phyloP scores from a whole-genome alignment of 2,888 invertebrate genomes.

The Pammene aurita region DNA sequence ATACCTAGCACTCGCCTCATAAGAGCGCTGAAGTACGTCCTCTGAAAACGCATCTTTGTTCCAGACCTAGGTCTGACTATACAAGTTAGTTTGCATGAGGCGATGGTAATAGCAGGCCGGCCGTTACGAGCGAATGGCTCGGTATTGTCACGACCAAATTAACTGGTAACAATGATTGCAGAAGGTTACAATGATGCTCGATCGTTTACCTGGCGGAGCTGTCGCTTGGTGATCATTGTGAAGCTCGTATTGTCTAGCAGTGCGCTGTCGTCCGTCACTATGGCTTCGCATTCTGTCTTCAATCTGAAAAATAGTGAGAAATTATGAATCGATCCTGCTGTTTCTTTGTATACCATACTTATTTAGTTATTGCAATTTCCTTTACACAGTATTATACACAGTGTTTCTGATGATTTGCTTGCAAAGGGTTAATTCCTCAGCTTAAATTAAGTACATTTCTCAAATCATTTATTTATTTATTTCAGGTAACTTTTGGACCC shows the following conservation, averaged over 20 bases:
- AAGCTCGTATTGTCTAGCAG: slow-evolving; percentile 59
- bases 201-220: slow-evolving; percentile 66
- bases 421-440: too few relatives aligned
- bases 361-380: too few relatives aligned
- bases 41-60: too few relatives aligned
- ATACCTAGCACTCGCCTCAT: too few relatives aligned
- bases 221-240: slow-evolving; percentile 59
- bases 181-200: slow-evolving; percentile 31
- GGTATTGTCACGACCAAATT: slow-evolving; percentile 38
- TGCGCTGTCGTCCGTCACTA: slow-evolving; percentile 67
- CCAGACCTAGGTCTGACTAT: too few relatives aligned
- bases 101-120: background rate
- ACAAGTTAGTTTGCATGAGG: slow-evolving; percentile 1
- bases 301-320: slow-evolving; percentile 61
- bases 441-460: too few relatives aligned
- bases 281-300: slow-evolving; percentile 78
- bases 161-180: slow-evolving; percentile 6
- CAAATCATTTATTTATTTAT: too few relatives aligned
- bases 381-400: too few relatives aligned
- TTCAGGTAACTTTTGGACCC: too few relatives aligned
- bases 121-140: slow-evolving; percentile 35
- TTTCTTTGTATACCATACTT: background rate
- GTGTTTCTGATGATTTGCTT: too few relatives aligned
- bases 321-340: background rate
- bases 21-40: too few relatives aligned